These are phyloP conservation scores for Drosophila jambulina DNA, from an alignment of 1,140 invertebrate genomes.

Conservation along the genomic window DNA sequence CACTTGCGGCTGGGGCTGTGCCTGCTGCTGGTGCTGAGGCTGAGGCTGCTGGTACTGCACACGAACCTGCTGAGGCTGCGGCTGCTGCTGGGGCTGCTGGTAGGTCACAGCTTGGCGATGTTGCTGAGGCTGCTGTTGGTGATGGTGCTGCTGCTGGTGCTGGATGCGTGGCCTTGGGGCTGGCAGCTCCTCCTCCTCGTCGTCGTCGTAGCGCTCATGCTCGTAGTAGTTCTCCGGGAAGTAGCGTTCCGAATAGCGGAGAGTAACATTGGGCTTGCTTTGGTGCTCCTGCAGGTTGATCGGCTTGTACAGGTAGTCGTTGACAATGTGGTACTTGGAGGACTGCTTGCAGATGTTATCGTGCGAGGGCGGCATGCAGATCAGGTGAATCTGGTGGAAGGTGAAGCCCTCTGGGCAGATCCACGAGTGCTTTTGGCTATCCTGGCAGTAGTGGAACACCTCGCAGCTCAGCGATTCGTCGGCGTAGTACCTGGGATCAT, in stretches of 20 bases:
- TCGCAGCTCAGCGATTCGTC: slow-evolving; percentile 95
- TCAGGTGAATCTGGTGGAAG: slow-evolving; percentile 97
- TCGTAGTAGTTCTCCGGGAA: slow-evolving; percentile 91
- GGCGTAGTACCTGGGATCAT: slow-evolving; percentile 90
- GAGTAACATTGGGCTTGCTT: slow-evolving; percentile 90
- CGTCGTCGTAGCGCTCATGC: slow-evolving; percentile 88
- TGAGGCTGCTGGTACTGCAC: slow-evolving; percentile 80
- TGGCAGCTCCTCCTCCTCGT: slow-evolving; percentile 86
- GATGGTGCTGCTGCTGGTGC: slow-evolving; percentile 76
- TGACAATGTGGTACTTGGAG: slow-evolving; percentile 95
- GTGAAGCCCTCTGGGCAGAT: slow-evolving; percentile 96
- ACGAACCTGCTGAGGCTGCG: slow-evolving; percentile 39
- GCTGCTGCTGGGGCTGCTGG: slow-evolving; percentile 55
- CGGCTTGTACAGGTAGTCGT: slow-evolving; percentile 96
- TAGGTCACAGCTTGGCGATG: slow-evolving; percentile 73
- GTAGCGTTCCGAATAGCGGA: slow-evolving; percentile 93
- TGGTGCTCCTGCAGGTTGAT: slow-evolving; percentile 93
- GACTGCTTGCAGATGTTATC: slow-evolving; percentile 96
- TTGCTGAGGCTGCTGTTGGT: slow-evolving; percentile 44
- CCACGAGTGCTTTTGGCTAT: slow-evolving; percentile 95
- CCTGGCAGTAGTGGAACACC: slow-evolving; percentile 97
- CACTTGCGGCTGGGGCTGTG: slow-evolving; percentile 50
- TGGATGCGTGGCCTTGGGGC: slow-evolving; percentile 71
- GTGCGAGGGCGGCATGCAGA: slow-evolving; percentile 95
- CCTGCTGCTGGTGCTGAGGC: slow-evolving; percentile 54